Base-by-base conservation (phyloP, 2,113 vertebrate species). In the Eulacestoma nigropectus region DNA sequence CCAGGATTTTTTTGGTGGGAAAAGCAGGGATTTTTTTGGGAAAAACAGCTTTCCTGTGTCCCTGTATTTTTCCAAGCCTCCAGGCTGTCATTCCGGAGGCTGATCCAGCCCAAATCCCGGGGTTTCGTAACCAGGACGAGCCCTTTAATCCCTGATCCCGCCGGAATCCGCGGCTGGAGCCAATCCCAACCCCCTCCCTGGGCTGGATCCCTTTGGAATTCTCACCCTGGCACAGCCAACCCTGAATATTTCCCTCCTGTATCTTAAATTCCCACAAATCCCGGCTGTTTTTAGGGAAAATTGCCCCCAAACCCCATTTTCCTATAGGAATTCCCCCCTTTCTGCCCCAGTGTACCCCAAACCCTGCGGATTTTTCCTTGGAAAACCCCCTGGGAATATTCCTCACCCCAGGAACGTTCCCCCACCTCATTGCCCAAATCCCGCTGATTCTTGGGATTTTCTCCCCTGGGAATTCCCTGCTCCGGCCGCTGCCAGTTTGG, bases 201-300 rank as follows among this genome's bases (percentile, higher is more conserved):
- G 8, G 60, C 60, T 6, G 13, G 11, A 41, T 63, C 60, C 60
- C 60, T 63, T 13, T 27, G 35, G 59, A 39, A 60, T 60, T 60
- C 59, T 60, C 59, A 11, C 23, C 57, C 56, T 16, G 56, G 14
- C n/a, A 16, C 14, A 16, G n/a, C 57, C 57, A 59, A 26, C n/a
- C n/a, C 22, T 8, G 25, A 37, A 60, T 27, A 35, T 60, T 60
- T 60, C 57, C 35, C 57, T 18, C 35, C 35, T 8, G 25, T 1
- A 27, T 17, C 35, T 12, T 35, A 11, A 37, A 60, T 60, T 18
- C 57, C 57, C 35, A 11, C 35, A 60, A 60, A 60, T 37, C 27
- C n/a, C 2, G 0, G 3, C n/a, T 32, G 21, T 2, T 49, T 39
- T 27, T 22, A 21, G 18, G 75, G 14, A 16, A n/a, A 63, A 41